Conservation (phyloP, 2,888 invertebrate species). For the Tipula helvola region DNA sequence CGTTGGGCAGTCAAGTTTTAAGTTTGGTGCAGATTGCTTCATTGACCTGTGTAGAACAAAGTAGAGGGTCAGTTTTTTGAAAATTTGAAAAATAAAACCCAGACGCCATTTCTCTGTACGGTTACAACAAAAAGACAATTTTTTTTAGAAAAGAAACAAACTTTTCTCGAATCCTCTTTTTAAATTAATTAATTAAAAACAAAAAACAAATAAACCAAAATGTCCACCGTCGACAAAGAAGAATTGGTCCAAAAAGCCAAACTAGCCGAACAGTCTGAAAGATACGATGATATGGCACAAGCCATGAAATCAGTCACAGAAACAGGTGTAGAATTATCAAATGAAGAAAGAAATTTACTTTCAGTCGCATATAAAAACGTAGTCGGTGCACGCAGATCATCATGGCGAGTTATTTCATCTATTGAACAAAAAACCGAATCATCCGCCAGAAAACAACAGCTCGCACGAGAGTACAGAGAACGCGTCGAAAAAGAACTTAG, state of each 20-base stretch:
- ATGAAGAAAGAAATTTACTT: conserved; percentile 95
- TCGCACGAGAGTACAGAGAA: conserved; percentile 99
- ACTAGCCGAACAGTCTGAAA: conserved; percentile 97
- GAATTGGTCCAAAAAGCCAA: conserved; percentile 98
- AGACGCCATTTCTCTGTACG: conserved; percentile 32
- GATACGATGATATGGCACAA: conserved; percentile 97
- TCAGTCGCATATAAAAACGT: conserved; percentile 99
- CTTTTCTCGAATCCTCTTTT: conserved; percentile 22
- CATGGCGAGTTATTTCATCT: conserved; percentile 98
- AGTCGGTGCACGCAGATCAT: conserved; percentile 91
- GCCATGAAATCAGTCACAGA: conserved; percentile 98
- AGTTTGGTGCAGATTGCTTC: too few species aligned
- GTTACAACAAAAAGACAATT: conserved; percentile 19
- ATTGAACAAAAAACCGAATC: conserved; percentile 99
- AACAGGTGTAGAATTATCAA: conserved; percentile 89
- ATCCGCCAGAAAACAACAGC: conserved; percentile 96
- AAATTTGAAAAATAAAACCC: conserved; percentile 18
- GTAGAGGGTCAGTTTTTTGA: conserved; percentile 29
- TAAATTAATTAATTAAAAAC: conserved; percentile 6
- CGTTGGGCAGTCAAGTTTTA: too few species aligned
- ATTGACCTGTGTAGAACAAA: too few species aligned
- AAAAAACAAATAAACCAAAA: conserved; percentile 41
- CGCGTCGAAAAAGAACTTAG: conserved; percentile 98
- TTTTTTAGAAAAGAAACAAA: conserved; percentile 19
- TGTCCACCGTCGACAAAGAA: conserved; percentile 89